Evolutionary conservation across 2,888 invertebrate genomes (phyloP).

Genomic region (Ormia ochracea): DNA sequence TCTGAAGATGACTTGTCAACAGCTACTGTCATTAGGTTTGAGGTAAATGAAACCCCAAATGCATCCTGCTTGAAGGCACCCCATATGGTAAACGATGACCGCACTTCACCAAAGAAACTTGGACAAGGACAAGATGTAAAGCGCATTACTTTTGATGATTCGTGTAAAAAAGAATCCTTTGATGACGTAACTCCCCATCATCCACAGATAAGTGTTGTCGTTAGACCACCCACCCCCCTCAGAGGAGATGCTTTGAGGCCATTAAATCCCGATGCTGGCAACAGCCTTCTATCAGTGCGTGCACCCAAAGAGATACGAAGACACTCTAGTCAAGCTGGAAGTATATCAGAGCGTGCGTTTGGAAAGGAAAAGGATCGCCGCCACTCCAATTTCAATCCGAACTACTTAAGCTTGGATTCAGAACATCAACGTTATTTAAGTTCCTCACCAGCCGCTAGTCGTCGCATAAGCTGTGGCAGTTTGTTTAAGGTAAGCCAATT

Average conservation of each 20-base stretch:
- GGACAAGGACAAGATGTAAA: conserved; percentile 76
- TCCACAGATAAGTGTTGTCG: conserved; percentile 85
- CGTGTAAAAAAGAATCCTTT: conserved; percentile 77
- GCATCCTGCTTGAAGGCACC: conserved; percentile 60
- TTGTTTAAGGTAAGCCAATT: conserved; percentile 82
- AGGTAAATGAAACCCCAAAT: conserved; percentile 67
- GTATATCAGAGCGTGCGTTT: conserved; percentile 78
- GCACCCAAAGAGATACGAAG: conserved; percentile 75
- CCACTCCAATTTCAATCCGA: conserved; percentile 79
- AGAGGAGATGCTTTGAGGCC: conserved; percentile 80
- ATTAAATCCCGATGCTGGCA: conserved; percentile 73
- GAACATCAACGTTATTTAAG: conserved; percentile 83
- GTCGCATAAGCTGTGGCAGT: conserved; percentile 93
- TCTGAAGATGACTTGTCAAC: conserved; percentile 70
- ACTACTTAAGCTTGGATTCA: conserved; percentile 80
- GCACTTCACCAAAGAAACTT: conserved; percentile 70
- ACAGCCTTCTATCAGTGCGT: conserved; percentile 72
- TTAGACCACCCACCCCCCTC: conserved; percentile 86
- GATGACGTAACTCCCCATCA: conserved; percentile 77
- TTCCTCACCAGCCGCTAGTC: conserved; percentile 89
- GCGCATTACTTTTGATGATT: conserved; percentile 78
- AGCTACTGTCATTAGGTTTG: conserved; percentile 70
- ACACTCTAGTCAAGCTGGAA: conserved; percentile 77
- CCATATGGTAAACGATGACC: background rate
- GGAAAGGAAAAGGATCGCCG: conserved; percentile 77